Evolutionary conservation across 2,113 vertebrate species (phyloP), one percentile per base, ranked within the genome.

Genomic region (Hemichromis elongatus): DNA sequence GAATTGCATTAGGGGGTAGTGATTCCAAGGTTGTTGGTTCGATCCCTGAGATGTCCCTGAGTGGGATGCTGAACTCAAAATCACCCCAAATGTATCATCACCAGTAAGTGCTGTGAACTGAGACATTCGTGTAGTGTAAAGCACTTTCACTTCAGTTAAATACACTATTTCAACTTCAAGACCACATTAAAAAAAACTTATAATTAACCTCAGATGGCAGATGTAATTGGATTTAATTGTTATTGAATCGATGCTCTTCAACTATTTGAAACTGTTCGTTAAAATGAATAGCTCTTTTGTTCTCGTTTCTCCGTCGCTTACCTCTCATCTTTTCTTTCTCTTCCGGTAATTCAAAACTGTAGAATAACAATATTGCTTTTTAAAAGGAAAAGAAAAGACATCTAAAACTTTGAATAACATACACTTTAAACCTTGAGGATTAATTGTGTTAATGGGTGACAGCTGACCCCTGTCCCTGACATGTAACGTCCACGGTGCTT

Each of bases 381-480:
- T 26, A n/a, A 19, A 86, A 73, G 52, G 26, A 21, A 42, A 14
- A 50, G 24, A 35, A 42, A 30, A 14, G 52, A 75, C 45, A n/a
- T 7, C 26, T 1, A 21, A 66, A 16, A 6, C 11, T 61, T 42
- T 21, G 2, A 55, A 78, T 45, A 33, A 54, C 61, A 3, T 21
- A 30, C 37, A 57, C 45, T 21, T 50, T 21, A 28, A 42, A 33
- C 7, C n/a, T 9, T 40, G 54, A 95, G 96, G 97, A 97, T 97
- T 97, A 95, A 97, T 98, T 97, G 97, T 96, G 96, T 97, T 98
- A 98, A 98, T 97, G 96, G 97, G 95, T 95, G 92, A 96, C 94
- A 96, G 96, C 96, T 97, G 97, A 98, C 97, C 97, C 86, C 96
- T 95, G 96, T 96, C 96, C 95, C 96, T 98, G 97, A 98, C 97